Evolutionary conservation across 2,888 invertebrate genomes (phyloP).

Genomic region (Ophioninae sp.): DNA sequence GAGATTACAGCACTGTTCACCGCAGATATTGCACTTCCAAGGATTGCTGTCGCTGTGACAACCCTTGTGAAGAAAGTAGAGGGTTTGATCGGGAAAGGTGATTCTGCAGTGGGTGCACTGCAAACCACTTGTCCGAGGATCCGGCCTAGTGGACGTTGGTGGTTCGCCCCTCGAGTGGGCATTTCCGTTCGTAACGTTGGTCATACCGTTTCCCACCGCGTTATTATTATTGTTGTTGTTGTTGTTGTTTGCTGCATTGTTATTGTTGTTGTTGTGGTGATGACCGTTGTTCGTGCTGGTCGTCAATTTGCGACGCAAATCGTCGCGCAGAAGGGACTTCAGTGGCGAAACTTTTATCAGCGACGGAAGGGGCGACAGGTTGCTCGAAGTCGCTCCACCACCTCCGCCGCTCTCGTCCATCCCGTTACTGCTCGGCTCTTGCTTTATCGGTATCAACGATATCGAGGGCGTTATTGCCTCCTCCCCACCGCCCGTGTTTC

Average conservation of each 20-base stretch:
- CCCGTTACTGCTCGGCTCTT: slow-evolving; percentile 82
- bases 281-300: slow-evolving; percentile 79
- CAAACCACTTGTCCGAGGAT: slow-evolving; percentile 84
- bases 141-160: slow-evolving; percentile 87
- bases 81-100: slow-evolving; percentile 95
- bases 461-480: slow-evolving; percentile 91
- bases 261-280: slow-evolving; percentile 68
- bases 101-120: slow-evolving; percentile 97
- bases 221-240: slow-evolving; percentile 62
- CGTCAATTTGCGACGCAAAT: slow-evolving; percentile 90
- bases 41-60: slow-evolving; percentile 98
- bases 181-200: slow-evolving; percentile 67
- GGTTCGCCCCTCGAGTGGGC: slow-evolving; percentile 81
- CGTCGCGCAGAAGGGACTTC: slow-evolving; percentile 92
- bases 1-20: slow-evolving; percentile 95
- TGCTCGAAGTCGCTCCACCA: slow-evolving; percentile 85
- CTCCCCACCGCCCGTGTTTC: slow-evolving; percentile 80
- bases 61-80: slow-evolving; percentile 98
- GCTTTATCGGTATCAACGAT: slow-evolving; percentile 92
- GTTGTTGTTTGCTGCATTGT: slow-evolving; percentile 66
- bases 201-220: slow-evolving; percentile 59
- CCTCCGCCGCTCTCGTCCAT: slow-evolving; percentile 75
- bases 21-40: slow-evolving; percentile 98
- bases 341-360: slow-evolving; percentile 92
- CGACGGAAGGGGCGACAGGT: slow-evolving; percentile 85